phyloP scores from a whole-genome alignment of 2,797 vertebrate genomes.

The Sylvilagus floridanus region DNA sequence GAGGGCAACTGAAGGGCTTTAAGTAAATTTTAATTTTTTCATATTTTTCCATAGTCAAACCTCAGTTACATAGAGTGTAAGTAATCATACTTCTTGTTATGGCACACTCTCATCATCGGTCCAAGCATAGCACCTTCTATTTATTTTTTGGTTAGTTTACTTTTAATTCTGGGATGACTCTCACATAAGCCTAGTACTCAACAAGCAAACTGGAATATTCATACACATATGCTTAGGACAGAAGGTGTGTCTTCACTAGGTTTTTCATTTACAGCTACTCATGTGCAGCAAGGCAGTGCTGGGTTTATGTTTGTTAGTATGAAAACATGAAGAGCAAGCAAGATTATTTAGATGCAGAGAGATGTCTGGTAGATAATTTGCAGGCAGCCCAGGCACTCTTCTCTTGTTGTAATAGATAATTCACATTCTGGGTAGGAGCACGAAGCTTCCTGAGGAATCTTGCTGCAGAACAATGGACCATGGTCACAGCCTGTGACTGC shows the following conservation, averaged over 20 bases:
- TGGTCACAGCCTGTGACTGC: conserved; percentile 38
- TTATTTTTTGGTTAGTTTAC: background rate
- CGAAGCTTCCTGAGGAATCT: background rate
- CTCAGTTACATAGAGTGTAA: background rate
- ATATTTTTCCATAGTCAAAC: background rate
- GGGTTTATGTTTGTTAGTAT: conserved; percentile 35
- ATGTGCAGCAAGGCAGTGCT: background rate
- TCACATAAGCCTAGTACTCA: background rate
- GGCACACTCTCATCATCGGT: background rate
- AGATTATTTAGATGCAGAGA: conserved; percentile 27
- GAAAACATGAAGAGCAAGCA: conserved; percentile 19
- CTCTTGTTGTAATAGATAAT: conserved; percentile 13
- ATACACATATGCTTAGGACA: background rate
- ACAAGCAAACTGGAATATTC: background rate
- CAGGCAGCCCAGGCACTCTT: background rate
- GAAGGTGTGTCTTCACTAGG: background rate
- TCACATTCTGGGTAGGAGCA: background rate
- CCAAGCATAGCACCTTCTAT: background rate
- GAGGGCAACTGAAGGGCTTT: background rate
- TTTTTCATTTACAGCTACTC: background rate
- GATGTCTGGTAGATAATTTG: conserved; percentile 39
- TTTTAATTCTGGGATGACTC: background rate
- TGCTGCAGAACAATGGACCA: background rate
- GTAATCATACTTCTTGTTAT: background rate
- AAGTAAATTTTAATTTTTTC: background rate